phyloP scores from a whole-genome alignment of 2,888 invertebrate genomes.

The Tuta absoluta region DNA sequence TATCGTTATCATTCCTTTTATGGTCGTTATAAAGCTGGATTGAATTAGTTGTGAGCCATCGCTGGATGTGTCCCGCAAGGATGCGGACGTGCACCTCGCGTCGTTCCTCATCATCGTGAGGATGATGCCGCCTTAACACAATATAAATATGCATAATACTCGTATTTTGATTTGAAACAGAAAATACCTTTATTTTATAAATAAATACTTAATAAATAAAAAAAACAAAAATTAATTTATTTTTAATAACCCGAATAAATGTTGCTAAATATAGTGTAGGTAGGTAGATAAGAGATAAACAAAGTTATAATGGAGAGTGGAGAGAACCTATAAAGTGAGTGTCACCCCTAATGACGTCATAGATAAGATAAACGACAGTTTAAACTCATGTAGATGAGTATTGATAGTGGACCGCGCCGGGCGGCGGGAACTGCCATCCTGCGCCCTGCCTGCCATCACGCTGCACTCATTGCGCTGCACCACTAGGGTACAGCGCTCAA shows the following conservation, averaged over 20 bases:
- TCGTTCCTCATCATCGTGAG: conserved; percentile 25
- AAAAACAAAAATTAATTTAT: neutral
- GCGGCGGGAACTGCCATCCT: neutral
- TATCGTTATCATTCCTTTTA: conserved; percentile 58
- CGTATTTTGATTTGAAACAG: conserved; percentile 7
- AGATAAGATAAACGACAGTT: conserved; percentile 71
- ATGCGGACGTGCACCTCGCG: conserved; percentile 37
- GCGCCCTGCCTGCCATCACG: neutral
- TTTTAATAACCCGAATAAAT: neutral
- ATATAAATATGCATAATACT: too few relatives aligned
- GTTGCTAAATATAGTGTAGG: neutral
- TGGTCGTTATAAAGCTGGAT: conserved; percentile 49
- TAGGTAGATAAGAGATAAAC: neutral
- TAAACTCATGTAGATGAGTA: conserved; percentile 64
- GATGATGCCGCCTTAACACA: conserved; percentile 15
- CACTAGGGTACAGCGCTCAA: conserved; percentile 37
- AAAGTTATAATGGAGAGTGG: neutral
- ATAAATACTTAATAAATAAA: too few relatives aligned
- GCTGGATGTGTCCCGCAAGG: conserved; percentile 43
- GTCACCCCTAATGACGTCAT: conserved; percentile 56
- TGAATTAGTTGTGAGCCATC: conserved; percentile 48
- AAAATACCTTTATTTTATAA: neutral
- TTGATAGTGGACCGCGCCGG: conserved; percentile 45
- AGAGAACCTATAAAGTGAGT: conserved; percentile 35
- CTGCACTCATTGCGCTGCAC: conserved; percentile 6